Conservation (phyloP, 2,888 invertebrate genomes). For the Xanthia icteritia region DNA sequence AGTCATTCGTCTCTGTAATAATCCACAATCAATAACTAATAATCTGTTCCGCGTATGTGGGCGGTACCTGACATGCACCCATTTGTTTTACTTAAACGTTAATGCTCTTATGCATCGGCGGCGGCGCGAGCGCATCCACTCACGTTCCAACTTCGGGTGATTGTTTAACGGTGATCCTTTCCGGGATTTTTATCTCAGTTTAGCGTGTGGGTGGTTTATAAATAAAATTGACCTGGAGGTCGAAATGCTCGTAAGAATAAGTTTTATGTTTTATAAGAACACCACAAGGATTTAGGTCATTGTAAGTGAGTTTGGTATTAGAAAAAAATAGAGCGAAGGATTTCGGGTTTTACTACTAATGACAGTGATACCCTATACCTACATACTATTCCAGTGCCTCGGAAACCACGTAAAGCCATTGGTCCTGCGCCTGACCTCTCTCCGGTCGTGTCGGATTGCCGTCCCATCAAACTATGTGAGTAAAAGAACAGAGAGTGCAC, state of each 20-base stretch:
- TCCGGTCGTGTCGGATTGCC: background rate
- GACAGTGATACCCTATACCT: background rate
- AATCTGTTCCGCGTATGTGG: slow-evolving; percentile 79
- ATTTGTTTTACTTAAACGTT: slow-evolving; percentile 86
- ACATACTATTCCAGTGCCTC: background rate
- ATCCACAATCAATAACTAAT: slow-evolving; percentile 80
- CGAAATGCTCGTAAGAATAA: slow-evolving; percentile 25
- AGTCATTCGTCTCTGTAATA: slow-evolving; percentile 71
- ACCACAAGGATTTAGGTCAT: slow-evolving; percentile 31
- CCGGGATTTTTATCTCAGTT: slow-evolving; percentile 70
- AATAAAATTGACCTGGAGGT: slow-evolving; percentile 63
- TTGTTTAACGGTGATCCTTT: slow-evolving; percentile 80
- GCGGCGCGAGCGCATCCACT: slow-evolving; percentile 70
- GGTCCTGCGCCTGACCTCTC: background rate
- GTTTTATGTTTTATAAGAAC: slow-evolving; percentile 20
- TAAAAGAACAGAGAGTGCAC: background rate
- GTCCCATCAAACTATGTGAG: background rate
- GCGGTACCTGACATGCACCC: slow-evolving; percentile 76
- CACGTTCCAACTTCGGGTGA: slow-evolving; percentile 58
- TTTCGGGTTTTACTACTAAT: background rate
- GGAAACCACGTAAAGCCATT: background rate
- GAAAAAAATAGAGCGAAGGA: slow-evolving; percentile 1
- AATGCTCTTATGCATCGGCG: slow-evolving; percentile 78
- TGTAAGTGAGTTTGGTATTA: background rate
- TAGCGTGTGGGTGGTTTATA: slow-evolving; percentile 71